A percentile compares a stretch with the other conserved stretches of the same genome.
Evolutionary conservation across 1,140 invertebrate species (phyloP).

Genomic region (Rhopalosiphum maidis): DNA sequence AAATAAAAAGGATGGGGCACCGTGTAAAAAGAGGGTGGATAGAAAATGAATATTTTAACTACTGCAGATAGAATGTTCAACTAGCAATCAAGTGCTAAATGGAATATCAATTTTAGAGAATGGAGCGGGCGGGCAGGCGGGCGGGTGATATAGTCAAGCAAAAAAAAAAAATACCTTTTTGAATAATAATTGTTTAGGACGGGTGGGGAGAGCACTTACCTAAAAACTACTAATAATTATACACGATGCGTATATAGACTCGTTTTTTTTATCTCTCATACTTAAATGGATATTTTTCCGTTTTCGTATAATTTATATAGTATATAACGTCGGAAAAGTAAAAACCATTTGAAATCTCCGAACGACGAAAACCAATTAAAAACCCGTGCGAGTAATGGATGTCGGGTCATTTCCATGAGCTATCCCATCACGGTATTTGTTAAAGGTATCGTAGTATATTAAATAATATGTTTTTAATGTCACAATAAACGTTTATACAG

Average conservation of each 20-base stretch:
- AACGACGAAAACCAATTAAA: neutral
- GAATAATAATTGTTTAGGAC: neutral
- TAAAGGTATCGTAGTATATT: neutral
- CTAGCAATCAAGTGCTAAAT: neutral
- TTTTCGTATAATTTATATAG: neutral
- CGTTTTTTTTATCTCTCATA: constrained; percentile 16
- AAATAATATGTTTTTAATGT: neutral
- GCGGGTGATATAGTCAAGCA: neutral
- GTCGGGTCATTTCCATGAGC: neutral
- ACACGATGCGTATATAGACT: neutral
- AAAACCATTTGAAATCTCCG: neutral
- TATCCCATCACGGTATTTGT: neutral
- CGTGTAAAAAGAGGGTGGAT: neutral
- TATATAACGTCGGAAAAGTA: neutral
- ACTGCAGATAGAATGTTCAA: neutral
- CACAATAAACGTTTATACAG: neutral
- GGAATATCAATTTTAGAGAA: neutral
- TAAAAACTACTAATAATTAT: neutral
- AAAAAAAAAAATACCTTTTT: neutral
- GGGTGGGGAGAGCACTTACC: neutral
- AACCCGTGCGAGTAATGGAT: neutral
- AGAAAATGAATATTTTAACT: neutral
- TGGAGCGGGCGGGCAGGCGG: rapidly evolving
- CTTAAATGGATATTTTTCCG: neutral
- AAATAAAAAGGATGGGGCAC: neutral